Conservation (phyloP, 2,888 invertebrate genomes). For the Sinelater perroti region DNA sequence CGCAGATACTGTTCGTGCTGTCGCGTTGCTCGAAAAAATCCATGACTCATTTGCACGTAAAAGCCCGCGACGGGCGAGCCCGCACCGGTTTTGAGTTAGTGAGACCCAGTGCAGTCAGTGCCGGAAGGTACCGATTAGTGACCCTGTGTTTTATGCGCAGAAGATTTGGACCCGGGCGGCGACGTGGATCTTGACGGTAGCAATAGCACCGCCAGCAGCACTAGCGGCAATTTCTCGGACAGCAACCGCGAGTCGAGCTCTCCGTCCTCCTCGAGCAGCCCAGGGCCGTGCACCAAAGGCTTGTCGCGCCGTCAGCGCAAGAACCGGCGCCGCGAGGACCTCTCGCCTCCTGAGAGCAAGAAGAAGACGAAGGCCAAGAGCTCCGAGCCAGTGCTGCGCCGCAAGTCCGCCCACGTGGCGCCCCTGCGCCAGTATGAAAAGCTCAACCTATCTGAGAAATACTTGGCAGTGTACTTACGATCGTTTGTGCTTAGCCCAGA, state of each 20-base stretch:
- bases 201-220: conserved; percentile 50
- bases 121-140: not conserved
- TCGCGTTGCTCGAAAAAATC: no score
- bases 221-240: conserved; percentile 54
- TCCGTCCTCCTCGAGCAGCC: conserved; percentile 62
- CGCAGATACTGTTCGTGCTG: no score
- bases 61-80: no score
- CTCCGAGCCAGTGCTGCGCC: conserved; percentile 4
- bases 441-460: conserved; percentile 63
- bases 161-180: conserved; percentile 60
- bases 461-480: conserved; percentile 67
- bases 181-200: conserved; percentile 42
- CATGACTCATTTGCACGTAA: no score
- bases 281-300: conserved; percentile 60
- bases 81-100: not conserved
- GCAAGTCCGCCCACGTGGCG: conserved; percentile 2
- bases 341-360: conserved; percentile 48
- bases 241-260: conserved; percentile 48
- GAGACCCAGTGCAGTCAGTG: conserved; percentile 17
- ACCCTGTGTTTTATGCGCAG: conserved; percentile 49
- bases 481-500: conserved; percentile 70
- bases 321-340: conserved; percentile 58
- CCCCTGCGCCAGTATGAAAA: conserved; percentile 60
- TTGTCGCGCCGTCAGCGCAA: conserved; percentile 66
- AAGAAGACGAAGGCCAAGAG: conserved; percentile 44